Evolutionary conservation across 2,888 invertebrate genomes (phyloP).

Genomic region (Meganola albula): DNA sequence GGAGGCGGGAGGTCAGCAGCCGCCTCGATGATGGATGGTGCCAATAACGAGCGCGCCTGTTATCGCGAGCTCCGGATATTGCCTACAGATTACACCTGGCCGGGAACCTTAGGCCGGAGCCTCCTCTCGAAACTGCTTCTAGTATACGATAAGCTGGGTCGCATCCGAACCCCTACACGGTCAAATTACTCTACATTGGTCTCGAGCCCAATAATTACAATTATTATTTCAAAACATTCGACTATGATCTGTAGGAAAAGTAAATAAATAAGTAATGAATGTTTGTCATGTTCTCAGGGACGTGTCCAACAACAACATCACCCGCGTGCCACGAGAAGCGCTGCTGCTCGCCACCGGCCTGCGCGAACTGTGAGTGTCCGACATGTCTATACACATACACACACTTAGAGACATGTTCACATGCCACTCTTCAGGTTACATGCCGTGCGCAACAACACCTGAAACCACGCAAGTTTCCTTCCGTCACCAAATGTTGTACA

Average conservation of each 20-base stretch:
- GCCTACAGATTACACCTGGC: too few species aligned
- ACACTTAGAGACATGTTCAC: not conserved
- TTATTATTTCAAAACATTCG: too few species aligned
- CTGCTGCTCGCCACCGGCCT: slow-evolving; percentile 82
- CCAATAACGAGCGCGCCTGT: slow-evolving; percentile 51
- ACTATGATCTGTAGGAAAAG: not conserved
- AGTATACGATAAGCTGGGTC: too few species aligned
- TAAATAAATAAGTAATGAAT: not conserved
- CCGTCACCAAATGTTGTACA: too few species aligned
- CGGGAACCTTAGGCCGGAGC: too few species aligned
- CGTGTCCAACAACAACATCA: slow-evolving; percentile 89
- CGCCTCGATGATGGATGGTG: slow-evolving; percentile 57
- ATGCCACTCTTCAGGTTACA: too few species aligned
- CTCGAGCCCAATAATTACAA: too few species aligned
- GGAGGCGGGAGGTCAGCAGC: slow-evolving; percentile 31
- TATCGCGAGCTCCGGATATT: slow-evolving; percentile 26
- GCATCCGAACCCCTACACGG: too few species aligned
- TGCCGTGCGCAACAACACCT: too few species aligned
- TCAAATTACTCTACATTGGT: too few species aligned
- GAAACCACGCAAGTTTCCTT: too few species aligned
- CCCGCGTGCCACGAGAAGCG: slow-evolving; percentile 82
- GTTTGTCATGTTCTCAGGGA: slow-evolving; percentile 80
- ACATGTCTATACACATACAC: not conserved
- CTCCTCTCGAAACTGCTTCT: too few species aligned
- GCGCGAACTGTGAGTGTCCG: slow-evolving; percentile 84